phyloP scores from a whole-genome alignment of 2,797 vertebrate species.

The Neoniphon sammara region DNA sequence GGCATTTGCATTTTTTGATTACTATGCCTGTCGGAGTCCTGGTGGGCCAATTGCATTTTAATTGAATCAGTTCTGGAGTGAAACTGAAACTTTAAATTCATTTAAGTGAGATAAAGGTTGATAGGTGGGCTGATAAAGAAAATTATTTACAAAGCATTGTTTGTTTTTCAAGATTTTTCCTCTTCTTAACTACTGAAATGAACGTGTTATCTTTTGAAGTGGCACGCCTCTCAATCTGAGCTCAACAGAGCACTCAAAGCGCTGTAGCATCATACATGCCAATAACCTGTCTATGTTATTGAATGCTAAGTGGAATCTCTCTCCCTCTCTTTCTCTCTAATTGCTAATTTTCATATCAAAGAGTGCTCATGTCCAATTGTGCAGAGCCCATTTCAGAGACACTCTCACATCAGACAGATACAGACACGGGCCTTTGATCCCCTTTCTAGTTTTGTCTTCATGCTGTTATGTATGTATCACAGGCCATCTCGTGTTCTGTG shows the following conservation, averaged over 20 bases:
- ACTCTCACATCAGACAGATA: constrained; percentile 37
- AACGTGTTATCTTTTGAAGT: neutral
- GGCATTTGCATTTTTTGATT: constrained; percentile 27
- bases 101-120: constrained; percentile 23
- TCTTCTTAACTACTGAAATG: neutral
- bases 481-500: constrained; percentile 42
- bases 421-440: constrained; percentile 55
- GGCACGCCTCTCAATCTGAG: neutral
- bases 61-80: constrained; percentile 16
- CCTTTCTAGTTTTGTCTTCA: constrained; percentile 20
- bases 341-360: constrained; percentile 69
- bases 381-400: constrained; percentile 39
- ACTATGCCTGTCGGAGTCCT: neutral
- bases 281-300: constrained; percentile 25
- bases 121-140: constrained; percentile 12
- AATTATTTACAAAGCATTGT: neutral
- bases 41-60: constrained; percentile 10
- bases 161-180: neutral
- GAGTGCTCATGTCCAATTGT: constrained; percentile 26
- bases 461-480: constrained; percentile 28
- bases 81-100: constrained; percentile 22
- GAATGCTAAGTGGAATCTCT: constrained; percentile 31
- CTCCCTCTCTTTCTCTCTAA: constrained; percentile 24
- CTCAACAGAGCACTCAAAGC: neutral
- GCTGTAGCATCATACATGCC: constrained; percentile 1